A percentile compares a stretch with the other conserved stretches of the same genome.
Conservation (phyloP, 2,888 invertebrate species). For the Caenorhabditis panamensis region DNA sequence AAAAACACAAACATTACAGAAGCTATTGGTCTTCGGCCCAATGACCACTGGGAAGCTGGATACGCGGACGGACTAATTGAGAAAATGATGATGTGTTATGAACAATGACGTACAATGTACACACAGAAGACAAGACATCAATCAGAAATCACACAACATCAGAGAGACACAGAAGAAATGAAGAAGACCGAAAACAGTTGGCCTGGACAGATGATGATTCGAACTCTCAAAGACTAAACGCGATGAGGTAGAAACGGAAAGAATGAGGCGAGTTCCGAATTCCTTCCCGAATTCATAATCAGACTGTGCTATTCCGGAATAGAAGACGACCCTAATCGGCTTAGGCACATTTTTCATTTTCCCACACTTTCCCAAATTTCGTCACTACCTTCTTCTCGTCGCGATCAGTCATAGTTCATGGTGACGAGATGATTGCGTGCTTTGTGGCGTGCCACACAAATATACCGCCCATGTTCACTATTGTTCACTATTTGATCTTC, state of each 20-base stretch:
- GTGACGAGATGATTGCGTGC: constrained; percentile 1
- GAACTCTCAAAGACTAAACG: constrained; percentile 50
- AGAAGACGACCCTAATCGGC: constrained; percentile 25
- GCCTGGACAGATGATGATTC: constrained; percentile 1
- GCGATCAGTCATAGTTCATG: background rate
- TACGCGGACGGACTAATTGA: constrained; percentile 5
- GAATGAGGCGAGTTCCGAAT: background rate
- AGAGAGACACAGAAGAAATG: constrained; percentile 1
- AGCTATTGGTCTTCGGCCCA: constrained; percentile 39
- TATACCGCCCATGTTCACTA: constrained; percentile 5
- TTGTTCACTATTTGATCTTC: constrained; percentile 48
- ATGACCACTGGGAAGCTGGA: constrained; percentile 44
- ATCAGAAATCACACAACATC: constrained; percentile 36
- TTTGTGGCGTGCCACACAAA: background rate
- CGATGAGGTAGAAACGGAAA: background rate
- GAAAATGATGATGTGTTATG: constrained; percentile 5
- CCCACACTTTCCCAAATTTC: constrained; percentile 1
- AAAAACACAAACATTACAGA: constrained; percentile 16
- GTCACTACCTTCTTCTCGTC: constrained; percentile 1
- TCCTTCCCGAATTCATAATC: constrained; percentile 17
- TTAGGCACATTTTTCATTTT: constrained; percentile 7
- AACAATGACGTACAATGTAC: constrained; percentile 35
- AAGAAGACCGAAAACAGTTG: constrained; percentile 12
- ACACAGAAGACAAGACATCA: constrained; percentile 9
- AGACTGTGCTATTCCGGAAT: constrained; percentile 27